phyloP scores from a whole-genome alignment of 2,888 invertebrate genomes.

The Athrips mouffetella region DNA sequence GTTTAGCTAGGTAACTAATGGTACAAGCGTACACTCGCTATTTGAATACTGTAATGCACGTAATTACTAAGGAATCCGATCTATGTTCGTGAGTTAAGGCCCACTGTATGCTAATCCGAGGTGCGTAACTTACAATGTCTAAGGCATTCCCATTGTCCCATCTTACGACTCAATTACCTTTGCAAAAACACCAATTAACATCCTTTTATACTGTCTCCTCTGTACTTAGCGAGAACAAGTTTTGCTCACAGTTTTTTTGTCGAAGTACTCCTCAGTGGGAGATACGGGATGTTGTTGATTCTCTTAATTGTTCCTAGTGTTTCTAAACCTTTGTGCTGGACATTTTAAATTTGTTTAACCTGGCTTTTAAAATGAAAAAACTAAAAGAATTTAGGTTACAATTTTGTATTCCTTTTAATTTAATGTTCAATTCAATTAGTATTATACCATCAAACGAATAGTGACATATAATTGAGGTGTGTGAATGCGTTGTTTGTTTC shows the following conservation, averaged over 20 bases:
- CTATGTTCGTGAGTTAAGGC: constrained; percentile 33
- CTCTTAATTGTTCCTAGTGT: constrained; percentile 8
- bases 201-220: constrained; percentile 54
- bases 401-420: too few species aligned
- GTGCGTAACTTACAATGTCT: constrained; percentile 34
- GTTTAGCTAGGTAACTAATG: too few species aligned
- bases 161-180: constrained; percentile 65
- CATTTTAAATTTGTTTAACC: background rate
- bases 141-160: constrained; percentile 51
- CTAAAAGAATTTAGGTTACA: background rate
- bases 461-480: too few species aligned
- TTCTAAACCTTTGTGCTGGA: background rate
- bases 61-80: constrained; percentile 11
- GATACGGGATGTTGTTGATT: constrained; percentile 6
- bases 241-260: constrained; percentile 4
- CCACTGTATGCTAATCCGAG: constrained; percentile 52
- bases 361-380: background rate
- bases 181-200: constrained; percentile 66
- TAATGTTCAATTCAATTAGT: too few species aligned
- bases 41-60: constrained; percentile 6
- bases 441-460: too few species aligned
- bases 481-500: too few species aligned
- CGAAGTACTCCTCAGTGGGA: background rate
- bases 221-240: constrained; percentile 10
- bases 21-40: background rate